Evolutionary conservation across 2,888 invertebrate genomes (phyloP), one percentile per base, ranked within the genome.

Genomic region (Ichneumon xanthorius): DNA sequence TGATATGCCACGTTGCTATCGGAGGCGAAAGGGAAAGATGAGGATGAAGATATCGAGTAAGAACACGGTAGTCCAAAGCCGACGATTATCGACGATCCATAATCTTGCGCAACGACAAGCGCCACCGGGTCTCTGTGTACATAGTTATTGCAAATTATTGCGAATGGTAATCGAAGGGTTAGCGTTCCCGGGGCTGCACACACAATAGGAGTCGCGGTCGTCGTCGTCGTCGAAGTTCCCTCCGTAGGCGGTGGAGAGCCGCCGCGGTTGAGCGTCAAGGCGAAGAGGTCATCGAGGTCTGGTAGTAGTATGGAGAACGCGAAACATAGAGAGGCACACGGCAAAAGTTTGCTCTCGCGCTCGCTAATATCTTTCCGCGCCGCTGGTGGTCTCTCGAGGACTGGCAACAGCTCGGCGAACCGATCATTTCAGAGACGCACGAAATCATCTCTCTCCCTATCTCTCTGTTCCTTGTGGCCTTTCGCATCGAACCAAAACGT

Each of bases 311-410:
- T n/a, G 63, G 63, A 88, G 81, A 83, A 85, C 80, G 75, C 82
- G 77, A 84, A 61, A 83, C 80, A 83, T 72, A 80, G 83, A 55
- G 40, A 68, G 73, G 70, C 68, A 75, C 79, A 75, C 70, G 70
- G 80, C 58, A 30, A 71, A 84, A 88, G 84, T 84, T 85, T 88
- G 85, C 86, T 86, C 87, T 84, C 68, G 77, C 77, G 67, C 72
- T 67, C 82, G 50, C 71, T 82, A 80, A 73, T 82, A 75, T 82
- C 82, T 77, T 55, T 76, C 76, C 89, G 87, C 90, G 83, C 90
- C 87, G 90, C 88, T 90, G 90, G 90, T 90, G 90, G 90, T 90
- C 90, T 86, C 86, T 70, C 86, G 87, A 58, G 85, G 88, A 88
- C 88, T 75, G 73, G 68, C 22, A 79, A 73, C 82, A 40, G 65